Conservation (phyloP, 2,888 invertebrate species). For the Pyralis farinalis region DNA sequence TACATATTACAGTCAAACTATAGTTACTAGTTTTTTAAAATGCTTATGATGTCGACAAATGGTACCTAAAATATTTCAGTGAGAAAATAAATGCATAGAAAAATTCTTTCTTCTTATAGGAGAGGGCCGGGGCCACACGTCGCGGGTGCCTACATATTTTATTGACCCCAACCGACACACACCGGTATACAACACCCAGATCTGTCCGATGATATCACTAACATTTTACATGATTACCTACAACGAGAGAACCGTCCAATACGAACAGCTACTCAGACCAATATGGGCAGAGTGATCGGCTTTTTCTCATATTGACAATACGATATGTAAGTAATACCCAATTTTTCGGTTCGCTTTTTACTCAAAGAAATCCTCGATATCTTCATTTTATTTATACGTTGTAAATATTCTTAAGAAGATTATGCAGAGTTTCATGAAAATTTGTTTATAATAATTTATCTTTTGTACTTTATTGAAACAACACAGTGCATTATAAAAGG, state of each 20-base stretch:
- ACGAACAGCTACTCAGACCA: background rate
- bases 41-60: background rate
- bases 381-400: conserved; percentile 6
- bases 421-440: background rate
- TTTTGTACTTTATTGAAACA: background rate
- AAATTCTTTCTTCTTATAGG: conserved; percentile 77
- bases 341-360: conserved; percentile 1
- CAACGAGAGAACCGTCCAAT: background rate
- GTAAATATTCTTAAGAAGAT: background rate
- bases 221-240: conserved; percentile 3
- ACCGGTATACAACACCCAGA: conserved; percentile 27
- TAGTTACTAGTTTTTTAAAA: too few species aligned
- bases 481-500: too few species aligned
- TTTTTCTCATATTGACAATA: conserved; percentile 3
- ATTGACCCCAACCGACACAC: conserved; percentile 52
- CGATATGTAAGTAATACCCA: background rate
- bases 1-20: too few species aligned
- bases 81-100: conserved; percentile 73
- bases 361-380: background rate
- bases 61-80: conserved; percentile 49
- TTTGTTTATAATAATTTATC: background rate
- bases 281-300: conserved; percentile 4
- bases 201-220: conserved; percentile 37
- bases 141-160: conserved; percentile 76
- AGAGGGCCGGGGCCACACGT: conserved; percentile 53